These are phyloP conservation scores for Drosophila elegans DNA, from an alignment of 1,140 invertebrate genomes.

Conservation along the genomic window DNA sequence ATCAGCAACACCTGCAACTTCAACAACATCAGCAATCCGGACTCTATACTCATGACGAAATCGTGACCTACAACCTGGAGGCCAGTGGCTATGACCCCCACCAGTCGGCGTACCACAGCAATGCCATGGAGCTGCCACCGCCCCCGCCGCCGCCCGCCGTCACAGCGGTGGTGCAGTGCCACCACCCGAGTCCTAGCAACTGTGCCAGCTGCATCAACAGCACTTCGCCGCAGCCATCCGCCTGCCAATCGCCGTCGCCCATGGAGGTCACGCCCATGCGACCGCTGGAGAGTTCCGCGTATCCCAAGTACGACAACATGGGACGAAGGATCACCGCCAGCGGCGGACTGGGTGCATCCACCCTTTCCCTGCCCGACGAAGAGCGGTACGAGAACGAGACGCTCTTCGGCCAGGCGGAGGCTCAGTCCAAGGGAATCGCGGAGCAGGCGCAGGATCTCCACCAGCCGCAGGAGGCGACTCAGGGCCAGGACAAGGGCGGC, in stretches of 20 bases:
- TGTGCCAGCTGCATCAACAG: constrained; percentile 85
- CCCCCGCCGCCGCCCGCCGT: constrained; percentile 76
- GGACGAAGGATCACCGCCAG: constrained; percentile 94
- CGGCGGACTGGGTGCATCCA: constrained; percentile 88
- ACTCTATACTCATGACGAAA: constrained; percentile 81
- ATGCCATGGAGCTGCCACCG: constrained; percentile 65
- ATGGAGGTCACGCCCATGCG: constrained; percentile 66
- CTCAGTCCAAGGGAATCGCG: constrained; percentile 19
- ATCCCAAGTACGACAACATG: constrained; percentile 93
- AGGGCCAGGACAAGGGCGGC: constrained; percentile 52
- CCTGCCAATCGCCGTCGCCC: constrained; percentile 76
- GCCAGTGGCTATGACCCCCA: constrained; percentile 67
- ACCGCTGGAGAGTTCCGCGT: constrained; percentile 67
- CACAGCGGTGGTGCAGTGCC: constrained; percentile 71
- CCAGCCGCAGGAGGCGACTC: constrained; percentile 32
- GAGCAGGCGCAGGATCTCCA: constrained; percentile 32
- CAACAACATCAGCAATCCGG: constrained; percentile 39
- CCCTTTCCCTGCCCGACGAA: constrained; percentile 90
- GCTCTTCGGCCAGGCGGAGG: constrained; percentile 71
- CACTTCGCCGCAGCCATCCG: constrained; percentile 76
- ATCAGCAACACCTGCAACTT: constrained; percentile 47
- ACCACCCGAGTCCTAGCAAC: constrained; percentile 59
- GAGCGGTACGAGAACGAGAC: constrained; percentile 75
- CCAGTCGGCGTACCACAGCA: constrained; percentile 50
- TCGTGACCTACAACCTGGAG: constrained; percentile 83